Conservation (phyloP, 2,888 invertebrate genomes). For the Autographa gamma region DNA sequence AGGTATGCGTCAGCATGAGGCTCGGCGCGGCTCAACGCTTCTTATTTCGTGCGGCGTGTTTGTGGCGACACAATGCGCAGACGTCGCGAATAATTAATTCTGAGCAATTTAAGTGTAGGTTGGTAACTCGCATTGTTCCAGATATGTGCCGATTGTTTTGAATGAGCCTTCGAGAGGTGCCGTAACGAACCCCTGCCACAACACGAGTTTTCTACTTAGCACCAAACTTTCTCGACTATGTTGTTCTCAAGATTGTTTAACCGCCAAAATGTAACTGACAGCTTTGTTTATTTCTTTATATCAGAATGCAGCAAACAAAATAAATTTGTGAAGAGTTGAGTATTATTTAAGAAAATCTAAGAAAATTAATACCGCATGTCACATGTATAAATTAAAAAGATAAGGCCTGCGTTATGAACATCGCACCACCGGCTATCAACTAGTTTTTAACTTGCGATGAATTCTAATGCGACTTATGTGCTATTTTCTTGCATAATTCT, state of each 20-base stretch:
- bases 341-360: too few species aligned
- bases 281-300: not conserved
- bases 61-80: constrained; percentile 58
- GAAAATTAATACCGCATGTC: too few species aligned
- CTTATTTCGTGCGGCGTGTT: constrained; percentile 58
- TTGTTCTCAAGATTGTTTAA: constrained; percentile 42
- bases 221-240: constrained; percentile 35
- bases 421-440: constrained; percentile 11
- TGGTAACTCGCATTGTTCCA: constrained; percentile 57
- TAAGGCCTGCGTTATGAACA: constrained; percentile 2
- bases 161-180: constrained; percentile 54
- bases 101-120: constrained; percentile 59
- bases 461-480: constrained; percentile 57
- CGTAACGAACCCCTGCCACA: constrained; percentile 54
- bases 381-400: not conserved
- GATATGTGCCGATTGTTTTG: constrained; percentile 63
- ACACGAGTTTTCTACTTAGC: constrained; percentile 57
- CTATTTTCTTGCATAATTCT: constrained; percentile 57
- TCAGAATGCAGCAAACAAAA: not conserved
- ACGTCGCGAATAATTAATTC: constrained; percentile 67
- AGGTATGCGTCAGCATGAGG: not conserved
- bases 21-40: constrained; percentile 31
- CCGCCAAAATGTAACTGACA: constrained; percentile 20
- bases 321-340: not conserved
- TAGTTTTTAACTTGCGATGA: constrained; percentile 57